phyloP scores from a whole-genome alignment of 2,113 vertebrate genomes.

The Rhizomys pruinosus region DNA sequence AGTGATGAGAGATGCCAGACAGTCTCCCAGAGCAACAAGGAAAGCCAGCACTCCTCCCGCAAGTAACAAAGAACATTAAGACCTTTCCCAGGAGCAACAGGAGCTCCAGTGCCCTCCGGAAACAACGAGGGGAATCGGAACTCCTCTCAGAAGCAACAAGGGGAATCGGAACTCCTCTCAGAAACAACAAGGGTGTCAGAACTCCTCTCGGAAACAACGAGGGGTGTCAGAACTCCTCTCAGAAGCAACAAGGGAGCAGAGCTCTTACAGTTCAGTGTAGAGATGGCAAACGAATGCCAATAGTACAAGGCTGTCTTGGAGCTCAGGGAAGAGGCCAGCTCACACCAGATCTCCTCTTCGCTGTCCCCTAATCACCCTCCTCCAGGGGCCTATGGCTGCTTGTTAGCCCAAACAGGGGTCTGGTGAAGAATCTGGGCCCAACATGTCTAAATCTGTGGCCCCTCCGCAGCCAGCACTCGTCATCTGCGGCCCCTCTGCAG shows the following conservation, averaged over 20 bases:
- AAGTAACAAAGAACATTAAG: background rate
- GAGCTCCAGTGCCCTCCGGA: background rate
- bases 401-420: background rate
- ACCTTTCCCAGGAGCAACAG: background rate
- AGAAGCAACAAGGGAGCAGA: background rate
- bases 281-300: background rate
- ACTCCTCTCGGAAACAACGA: background rate
- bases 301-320: background rate
- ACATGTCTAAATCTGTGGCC: background rate
- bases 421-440: background rate
- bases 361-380: too few species aligned
- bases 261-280: background rate
- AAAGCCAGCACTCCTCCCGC: background rate
- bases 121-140: background rate
- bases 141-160: background rate
- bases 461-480: background rate
- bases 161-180: background rate
- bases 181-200: background rate
- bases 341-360: accelerated
- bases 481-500: background rate
- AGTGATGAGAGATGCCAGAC: background rate
- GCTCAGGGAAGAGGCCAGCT: background rate
- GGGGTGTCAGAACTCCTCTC: background rate
- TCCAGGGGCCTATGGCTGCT: too few species aligned
- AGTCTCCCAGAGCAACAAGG: background rate